Evolutionary conservation across 2,113 vertebrate species (phyloP).

Genomic region (Tonatia bakeri): DNA sequence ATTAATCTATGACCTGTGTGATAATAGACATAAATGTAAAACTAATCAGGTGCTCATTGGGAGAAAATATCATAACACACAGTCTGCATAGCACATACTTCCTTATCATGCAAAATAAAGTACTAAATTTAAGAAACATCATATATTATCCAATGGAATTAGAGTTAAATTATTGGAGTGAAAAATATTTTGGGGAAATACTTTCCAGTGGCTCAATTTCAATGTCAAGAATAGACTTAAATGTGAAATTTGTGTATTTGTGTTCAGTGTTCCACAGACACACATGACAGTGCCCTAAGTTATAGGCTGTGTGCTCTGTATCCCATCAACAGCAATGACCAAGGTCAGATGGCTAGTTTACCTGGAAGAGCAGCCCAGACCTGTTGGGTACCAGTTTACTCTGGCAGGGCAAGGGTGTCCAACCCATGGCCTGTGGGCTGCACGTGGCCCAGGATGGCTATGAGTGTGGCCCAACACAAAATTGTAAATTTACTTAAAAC

Average conservation of each 20-base stretch:
- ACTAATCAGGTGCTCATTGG: neutral
- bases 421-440: too few relatives aligned
- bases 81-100: neutral
- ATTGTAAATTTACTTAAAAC: too few relatives aligned
- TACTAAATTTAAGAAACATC: neutral
- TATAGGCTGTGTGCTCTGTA: neutral
- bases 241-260: neutral
- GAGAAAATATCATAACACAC: neutral
- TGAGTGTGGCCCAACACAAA: too few relatives aligned
- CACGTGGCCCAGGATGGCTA: too few relatives aligned
- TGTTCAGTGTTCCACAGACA: neutral
- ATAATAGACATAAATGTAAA: neutral
- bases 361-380: neutral
- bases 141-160: neutral
- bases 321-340: neutral
- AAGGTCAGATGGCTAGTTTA: neutral
- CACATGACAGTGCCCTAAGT: accelerated
- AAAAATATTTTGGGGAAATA: neutral
- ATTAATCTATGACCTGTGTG: neutral
- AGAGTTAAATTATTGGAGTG: neutral
- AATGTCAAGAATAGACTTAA: neutral
- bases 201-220: neutral
- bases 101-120: neutral
- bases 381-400: neutral
- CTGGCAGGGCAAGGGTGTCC: too few relatives aligned